Evolutionary conservation across 2,797 vertebrate genomes (phyloP).

Genomic region (Neopelma chrysocephalum): DNA sequence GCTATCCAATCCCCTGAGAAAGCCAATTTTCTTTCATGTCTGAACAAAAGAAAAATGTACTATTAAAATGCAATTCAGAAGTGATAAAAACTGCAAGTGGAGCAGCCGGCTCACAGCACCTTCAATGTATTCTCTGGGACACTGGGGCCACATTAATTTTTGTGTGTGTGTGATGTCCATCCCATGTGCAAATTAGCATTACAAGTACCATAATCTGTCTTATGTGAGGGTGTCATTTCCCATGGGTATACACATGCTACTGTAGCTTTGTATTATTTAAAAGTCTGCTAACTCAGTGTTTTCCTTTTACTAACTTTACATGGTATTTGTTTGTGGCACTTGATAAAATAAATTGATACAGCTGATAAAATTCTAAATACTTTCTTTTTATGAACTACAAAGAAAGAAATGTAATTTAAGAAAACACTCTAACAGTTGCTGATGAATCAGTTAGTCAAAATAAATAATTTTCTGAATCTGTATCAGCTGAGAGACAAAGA

Average conservation of each 20-base stretch:
- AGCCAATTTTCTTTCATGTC: slow-evolving; percentile 84
- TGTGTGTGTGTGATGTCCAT: slow-evolving; percentile 80
- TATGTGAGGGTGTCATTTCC: slow-evolving; percentile 78
- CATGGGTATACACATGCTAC: slow-evolving; percentile 76
- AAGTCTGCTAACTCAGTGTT: slow-evolving; percentile 64
- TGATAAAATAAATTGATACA: background rate
- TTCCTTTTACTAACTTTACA: slow-evolving; percentile 51
- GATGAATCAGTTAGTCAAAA: background rate
- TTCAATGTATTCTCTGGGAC: slow-evolving; percentile 82
- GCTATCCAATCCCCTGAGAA: slow-evolving; percentile 76
- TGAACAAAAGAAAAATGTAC: slow-evolving; percentile 86
- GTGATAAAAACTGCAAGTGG: slow-evolving; percentile 83
- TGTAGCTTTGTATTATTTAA: slow-evolving; percentile 76
- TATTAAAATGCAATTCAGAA: slow-evolving; percentile 87
- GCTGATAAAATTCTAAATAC: background rate
- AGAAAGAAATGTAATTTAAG: background rate
- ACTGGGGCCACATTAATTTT: slow-evolving; percentile 84
- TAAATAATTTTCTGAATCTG: background rate
- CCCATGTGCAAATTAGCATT: slow-evolving; percentile 85
- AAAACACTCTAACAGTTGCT: background rate
- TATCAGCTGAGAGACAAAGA: background rate
- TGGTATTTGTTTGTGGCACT: background rate
- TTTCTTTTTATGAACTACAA: slow-evolving; percentile 1
- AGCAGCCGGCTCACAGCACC: slow-evolving; percentile 81
- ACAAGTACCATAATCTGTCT: slow-evolving; percentile 83